Evolutionary conservation across 2,797 vertebrate species (phyloP).

Genomic region (Catamblyrhynchus diadema): DNA sequence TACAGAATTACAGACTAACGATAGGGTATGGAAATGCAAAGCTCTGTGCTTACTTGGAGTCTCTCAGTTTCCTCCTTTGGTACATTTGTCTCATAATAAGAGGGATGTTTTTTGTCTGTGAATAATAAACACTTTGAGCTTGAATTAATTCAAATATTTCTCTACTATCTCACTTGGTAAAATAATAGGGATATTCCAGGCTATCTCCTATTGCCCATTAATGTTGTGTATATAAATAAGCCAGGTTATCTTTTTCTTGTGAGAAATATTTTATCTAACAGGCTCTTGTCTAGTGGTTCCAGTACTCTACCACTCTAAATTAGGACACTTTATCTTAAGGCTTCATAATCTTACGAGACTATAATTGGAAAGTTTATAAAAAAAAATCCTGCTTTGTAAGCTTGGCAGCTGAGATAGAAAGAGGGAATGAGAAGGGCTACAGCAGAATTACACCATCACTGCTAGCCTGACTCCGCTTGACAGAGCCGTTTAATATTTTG

Average conservation of each 20-base stretch:
- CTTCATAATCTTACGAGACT: conserved; percentile 84
- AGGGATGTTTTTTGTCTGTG: conserved; percentile 39
- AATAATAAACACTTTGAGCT: conserved; percentile 60
- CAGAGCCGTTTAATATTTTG: conserved; percentile 95
- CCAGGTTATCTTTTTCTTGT: conserved; percentile 76
- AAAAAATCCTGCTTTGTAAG: conserved; percentile 80
- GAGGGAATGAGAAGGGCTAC: conserved; percentile 78
- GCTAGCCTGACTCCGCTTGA: conserved; percentile 86
- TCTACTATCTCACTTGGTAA: conserved; percentile 33
- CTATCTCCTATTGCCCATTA: conserved; percentile 66
- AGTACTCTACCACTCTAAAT: conserved; percentile 77
- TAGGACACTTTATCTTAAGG: conserved; percentile 84
- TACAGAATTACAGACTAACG: not conserved
- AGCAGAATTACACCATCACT: conserved; percentile 86
- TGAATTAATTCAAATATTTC: conserved; percentile 67
- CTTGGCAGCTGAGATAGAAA: conserved; percentile 81
- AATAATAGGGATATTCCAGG: conserved; percentile 69
- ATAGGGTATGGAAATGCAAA: not conserved
- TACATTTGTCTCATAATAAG: conserved; percentile 52
- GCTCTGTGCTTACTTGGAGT: not conserved
- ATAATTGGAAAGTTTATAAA: conserved; percentile 85
- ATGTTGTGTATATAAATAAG: conserved; percentile 80
- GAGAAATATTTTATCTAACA: conserved; percentile 81
- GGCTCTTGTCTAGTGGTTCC: conserved; percentile 72
- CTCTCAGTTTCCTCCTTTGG: conserved; percentile 53